These are phyloP conservation scores for Myotis davidii DNA, from an alignment of 2,113 vertebrate genomes.

Conservation along the genomic window DNA sequence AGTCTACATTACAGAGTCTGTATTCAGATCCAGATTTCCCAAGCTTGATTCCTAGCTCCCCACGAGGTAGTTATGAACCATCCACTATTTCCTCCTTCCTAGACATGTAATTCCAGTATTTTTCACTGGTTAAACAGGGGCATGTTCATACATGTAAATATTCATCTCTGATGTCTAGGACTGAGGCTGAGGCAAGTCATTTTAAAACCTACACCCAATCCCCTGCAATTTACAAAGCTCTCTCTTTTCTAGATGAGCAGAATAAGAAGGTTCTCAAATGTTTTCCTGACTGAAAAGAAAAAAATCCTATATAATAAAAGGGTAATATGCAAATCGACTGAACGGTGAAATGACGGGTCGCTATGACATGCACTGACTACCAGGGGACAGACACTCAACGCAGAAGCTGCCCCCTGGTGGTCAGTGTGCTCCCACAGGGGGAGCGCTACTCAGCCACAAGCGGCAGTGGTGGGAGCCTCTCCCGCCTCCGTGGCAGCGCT, in stretches of 20 bases:
- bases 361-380: too few species aligned
- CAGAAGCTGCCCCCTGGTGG: too few species aligned
- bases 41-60: neutral
- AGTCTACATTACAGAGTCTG: neutral
- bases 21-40: conserved; percentile 14
- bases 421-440: too few species aligned
- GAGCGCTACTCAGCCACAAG: too few species aligned
- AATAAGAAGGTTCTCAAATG: neutral
- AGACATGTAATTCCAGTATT: conserved; percentile 25
- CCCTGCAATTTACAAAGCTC: neutral
- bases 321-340: too few species aligned
- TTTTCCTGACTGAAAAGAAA: neutral
- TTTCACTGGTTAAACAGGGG: conserved; percentile 45
- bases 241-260: neutral
- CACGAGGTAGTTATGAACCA: conserved; percentile 5
- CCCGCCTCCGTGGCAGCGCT: too few species aligned
- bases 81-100: conserved; percentile 12
- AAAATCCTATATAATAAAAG: neutral
- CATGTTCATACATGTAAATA: neutral
- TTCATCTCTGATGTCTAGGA: neutral
- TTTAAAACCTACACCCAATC: neutral
- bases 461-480: too few species aligned
- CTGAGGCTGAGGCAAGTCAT: conserved; percentile 18
- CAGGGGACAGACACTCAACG: too few species aligned
- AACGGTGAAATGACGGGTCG: too few species aligned